Percentiles rank a stretch among this genome's conserved stretches.
phyloP scores from a whole-genome alignment of 2,113 vertebrate species.

The Sylvia atricapilla region DNA sequence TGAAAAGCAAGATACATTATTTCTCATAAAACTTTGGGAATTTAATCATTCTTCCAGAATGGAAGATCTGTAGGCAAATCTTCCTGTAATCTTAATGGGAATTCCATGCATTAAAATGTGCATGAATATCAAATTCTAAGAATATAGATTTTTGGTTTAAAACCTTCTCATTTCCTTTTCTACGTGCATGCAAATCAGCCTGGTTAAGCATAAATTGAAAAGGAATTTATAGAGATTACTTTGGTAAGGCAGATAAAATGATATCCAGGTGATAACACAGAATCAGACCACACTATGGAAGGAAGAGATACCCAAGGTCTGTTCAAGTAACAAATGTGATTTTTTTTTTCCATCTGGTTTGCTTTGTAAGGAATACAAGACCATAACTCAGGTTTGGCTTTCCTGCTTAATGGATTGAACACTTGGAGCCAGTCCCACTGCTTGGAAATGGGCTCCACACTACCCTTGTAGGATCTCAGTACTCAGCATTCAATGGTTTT shows the following conservation, averaged over 20 bases:
- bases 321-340: not conserved
- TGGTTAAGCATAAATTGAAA: constrained; percentile 12
- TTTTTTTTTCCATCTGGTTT: not conserved
- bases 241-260: constrained; percentile 6
- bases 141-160: not conserved
- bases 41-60: not conserved
- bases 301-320: not conserved
- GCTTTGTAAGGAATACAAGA: not conserved
- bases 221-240: constrained; percentile 23
- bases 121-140: constrained; percentile 7
- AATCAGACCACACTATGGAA: not conserved
- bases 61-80: constrained; percentile 2
- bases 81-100: constrained; percentile 10
- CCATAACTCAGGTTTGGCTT: not conserved
- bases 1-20: not conserved
- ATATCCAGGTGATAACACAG: constrained; percentile 3
- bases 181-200: not conserved
- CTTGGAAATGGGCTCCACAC: not conserved
- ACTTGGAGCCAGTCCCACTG: not conserved
- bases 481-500: not conserved
- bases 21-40: constrained; percentile 26
- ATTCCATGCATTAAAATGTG: not conserved
- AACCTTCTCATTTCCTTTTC: constrained; percentile 33
- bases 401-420: not conserved
- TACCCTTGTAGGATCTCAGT: not conserved